These are phyloP conservation scores for Nestor notabilis DNA, from an alignment of 2,113 vertebrate genomes.

Conservation along the genomic window DNA sequence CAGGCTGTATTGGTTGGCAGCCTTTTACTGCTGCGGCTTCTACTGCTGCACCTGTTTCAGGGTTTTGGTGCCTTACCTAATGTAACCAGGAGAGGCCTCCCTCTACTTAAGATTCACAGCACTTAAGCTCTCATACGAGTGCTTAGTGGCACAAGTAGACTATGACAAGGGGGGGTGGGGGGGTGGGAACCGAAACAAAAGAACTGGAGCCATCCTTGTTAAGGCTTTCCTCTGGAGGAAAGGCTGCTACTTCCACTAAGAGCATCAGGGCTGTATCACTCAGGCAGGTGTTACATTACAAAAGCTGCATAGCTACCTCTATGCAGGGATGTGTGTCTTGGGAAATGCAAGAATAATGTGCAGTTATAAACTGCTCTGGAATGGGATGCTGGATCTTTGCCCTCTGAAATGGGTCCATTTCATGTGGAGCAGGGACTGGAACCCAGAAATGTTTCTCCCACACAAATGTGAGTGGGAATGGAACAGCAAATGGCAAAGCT, in stretches of 20 bases:
- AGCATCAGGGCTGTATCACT: neutral
- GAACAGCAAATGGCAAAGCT: neutral
- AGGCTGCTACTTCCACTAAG: neutral
- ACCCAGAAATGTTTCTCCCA: neutral
- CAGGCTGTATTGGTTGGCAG: neutral
- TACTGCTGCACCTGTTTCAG: neutral
- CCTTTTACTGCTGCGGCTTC: neutral
- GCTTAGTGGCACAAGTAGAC: accelerated
- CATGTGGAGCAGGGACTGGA: neutral
- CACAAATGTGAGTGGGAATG: accelerated
- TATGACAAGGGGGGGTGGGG: accelerated
- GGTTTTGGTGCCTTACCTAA: neutral
- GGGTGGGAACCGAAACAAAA: no score
- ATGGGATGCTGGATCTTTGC: neutral
- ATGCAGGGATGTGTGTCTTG: accelerated
- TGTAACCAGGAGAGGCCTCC: neutral
- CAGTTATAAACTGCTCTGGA: neutral
- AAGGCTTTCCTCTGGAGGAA: neutral
- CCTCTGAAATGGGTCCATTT: neutral
- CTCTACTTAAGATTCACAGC: neutral
- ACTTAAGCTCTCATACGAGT: accelerated
- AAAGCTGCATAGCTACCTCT: neutral
- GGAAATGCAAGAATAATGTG: neutral
- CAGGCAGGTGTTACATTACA: neutral
- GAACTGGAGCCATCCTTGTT: neutral